Conservation (phyloP, 2,797 vertebrate species). For the Karalla daura region DNA sequence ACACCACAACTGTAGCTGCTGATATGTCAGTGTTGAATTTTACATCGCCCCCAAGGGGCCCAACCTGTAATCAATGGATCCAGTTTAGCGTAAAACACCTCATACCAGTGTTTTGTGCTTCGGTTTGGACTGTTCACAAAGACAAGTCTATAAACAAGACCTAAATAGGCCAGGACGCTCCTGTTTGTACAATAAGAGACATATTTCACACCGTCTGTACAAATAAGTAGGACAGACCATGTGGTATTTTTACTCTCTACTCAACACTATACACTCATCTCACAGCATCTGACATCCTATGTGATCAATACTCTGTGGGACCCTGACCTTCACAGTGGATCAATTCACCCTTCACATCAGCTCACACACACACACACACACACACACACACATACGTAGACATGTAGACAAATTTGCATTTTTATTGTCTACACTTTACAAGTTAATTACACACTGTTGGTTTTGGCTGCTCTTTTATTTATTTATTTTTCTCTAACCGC, state of each 20-base stretch:
- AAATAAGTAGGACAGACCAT: no score
- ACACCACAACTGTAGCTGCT: no score
- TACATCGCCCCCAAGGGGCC: background rate
- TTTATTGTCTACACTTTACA: constrained; percentile 67
- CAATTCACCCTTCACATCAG: constrained; percentile 43
- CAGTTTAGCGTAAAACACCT: background rate
- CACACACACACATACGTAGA: constrained; percentile 1
- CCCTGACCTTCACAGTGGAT: constrained; percentile 61
- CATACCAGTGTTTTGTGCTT: background rate
- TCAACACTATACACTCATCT: constrained; percentile 26
- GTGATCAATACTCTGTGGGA: constrained; percentile 43
- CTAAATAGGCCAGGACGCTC: background rate
- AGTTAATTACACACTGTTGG: constrained; percentile 64
- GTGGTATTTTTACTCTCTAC: constrained; percentile 6
- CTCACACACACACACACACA: constrained; percentile 15
- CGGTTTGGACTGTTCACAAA: background rate
- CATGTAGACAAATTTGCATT: no score
- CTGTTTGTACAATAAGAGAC: no score
- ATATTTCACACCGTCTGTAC: background rate
- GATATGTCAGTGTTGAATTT: background rate
- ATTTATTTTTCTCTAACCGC: no score
- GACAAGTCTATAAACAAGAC: background rate
- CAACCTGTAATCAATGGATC: background rate
- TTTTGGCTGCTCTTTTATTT: constrained; percentile 19
- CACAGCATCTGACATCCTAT: constrained; percentile 21